Evolutionary conservation across 2,797 vertebrate genomes (phyloP).

Genomic region (Carcharodon carcharias): DNA sequence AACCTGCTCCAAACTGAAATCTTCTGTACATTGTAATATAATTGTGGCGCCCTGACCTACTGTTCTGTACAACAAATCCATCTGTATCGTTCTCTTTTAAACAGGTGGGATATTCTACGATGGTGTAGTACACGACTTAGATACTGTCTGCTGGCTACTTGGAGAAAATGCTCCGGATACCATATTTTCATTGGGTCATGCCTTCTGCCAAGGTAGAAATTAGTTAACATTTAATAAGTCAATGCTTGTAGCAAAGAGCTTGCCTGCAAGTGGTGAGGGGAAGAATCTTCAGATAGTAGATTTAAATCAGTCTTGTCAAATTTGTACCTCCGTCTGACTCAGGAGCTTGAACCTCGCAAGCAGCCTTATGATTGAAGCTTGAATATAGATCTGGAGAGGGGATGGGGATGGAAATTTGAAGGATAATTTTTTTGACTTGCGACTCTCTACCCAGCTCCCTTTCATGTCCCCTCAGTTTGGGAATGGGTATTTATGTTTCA

Average conservation of each 20-base stretch:
- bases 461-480: neutral
- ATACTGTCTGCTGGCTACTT: conserved; percentile 45
- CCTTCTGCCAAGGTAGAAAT: conserved; percentile 48
- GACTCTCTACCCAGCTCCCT: neutral
- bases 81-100: neutral
- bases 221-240: neutral
- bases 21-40: neutral
- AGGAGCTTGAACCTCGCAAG: neutral
- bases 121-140: conserved; percentile 43
- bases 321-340: neutral
- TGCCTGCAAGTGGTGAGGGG: neutral
- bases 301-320: neutral
- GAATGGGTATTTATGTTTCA: neutral
- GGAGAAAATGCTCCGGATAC: conserved; percentile 47
- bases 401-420: neutral
- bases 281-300: neutral
- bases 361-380: neutral
- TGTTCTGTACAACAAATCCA: neutral
- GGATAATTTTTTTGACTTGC: neutral
- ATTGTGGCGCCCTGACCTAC: neutral
- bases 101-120: conserved; percentile 50
- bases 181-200: conserved; percentile 49
- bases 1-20: neutral
- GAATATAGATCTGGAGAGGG: neutral
- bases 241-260: neutral